Conservation (phyloP, 23 tunicate species). For the Phallusia fumigata region DNA sequence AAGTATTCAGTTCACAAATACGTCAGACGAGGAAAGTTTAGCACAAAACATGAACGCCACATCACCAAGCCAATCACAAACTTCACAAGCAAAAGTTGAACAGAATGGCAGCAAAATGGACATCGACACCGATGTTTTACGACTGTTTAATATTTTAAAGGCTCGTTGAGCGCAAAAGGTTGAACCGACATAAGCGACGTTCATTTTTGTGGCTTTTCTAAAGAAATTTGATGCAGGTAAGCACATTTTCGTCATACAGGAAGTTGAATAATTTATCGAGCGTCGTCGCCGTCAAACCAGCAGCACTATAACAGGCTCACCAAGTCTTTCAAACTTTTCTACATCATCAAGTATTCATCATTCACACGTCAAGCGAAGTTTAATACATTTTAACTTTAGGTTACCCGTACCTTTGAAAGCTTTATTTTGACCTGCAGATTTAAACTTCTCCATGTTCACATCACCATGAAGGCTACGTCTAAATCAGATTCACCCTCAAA, state of each 20-base stretch:
- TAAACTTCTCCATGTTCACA: constrained; percentile 36
- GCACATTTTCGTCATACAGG: not conserved
- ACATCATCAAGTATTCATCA: constrained; percentile 1
- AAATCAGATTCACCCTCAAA: not conserved
- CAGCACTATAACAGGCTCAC: not conserved
- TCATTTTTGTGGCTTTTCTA: not conserved
- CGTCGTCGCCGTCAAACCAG: not conserved
- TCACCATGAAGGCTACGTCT: not conserved
- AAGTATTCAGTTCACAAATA: not conserved
- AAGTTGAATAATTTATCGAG: not conserved
- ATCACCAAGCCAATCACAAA: constrained; percentile 1
- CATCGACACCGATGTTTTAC: not conserved
- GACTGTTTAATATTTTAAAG: constrained; percentile 2
- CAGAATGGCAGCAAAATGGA: not conserved
- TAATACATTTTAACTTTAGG: not conserved
- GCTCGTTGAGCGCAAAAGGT: not conserved
- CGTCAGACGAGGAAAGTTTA: not conserved
- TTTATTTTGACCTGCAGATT: constrained; percentile 28
- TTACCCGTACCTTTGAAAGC: constrained; percentile 25
- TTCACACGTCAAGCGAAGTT: not conserved
- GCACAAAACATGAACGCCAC: not conserved
- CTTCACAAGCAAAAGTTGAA: not conserved
- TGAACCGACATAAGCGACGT: not conserved
- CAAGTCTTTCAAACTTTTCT: not conserved
- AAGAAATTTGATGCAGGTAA: not conserved